Percentiles rank a stretch among this genome's conserved stretches.
These are phyloP conservation scores for Chloroclysta siterata DNA, from an alignment of 2,888 invertebrate genomes.

Conservation along the genomic window DNA sequence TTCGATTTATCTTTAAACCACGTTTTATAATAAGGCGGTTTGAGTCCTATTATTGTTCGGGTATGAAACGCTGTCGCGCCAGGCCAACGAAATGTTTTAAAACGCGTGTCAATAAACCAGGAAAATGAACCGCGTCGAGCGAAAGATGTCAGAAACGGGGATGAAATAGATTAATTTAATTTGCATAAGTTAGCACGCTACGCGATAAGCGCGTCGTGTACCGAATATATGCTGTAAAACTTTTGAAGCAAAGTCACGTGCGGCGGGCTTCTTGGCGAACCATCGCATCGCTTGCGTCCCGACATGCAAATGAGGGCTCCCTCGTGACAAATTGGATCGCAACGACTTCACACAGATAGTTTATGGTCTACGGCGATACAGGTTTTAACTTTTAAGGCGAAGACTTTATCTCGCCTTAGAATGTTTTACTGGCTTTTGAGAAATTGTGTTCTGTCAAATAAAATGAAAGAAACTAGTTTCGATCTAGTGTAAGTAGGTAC, in stretches of 20 bases:
- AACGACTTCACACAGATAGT: slow-evolving; percentile 49
- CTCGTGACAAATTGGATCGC: slow-evolving; percentile 75
- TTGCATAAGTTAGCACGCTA: slow-evolving; percentile 80
- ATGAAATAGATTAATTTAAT: slow-evolving; percentile 82
- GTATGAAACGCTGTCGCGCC: no score
- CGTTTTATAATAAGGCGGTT: no score
- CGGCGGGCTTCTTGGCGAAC: slow-evolving; percentile 38
- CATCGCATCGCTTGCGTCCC: slow-evolving; percentile 48
- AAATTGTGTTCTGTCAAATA: neutral
- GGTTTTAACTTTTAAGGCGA: slow-evolving; percentile 33
- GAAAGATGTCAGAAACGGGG: slow-evolving; percentile 60
- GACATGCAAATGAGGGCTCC: slow-evolving; percentile 70
- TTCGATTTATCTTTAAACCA: no score
- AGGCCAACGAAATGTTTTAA: neutral
- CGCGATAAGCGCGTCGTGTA: slow-evolving; percentile 63
- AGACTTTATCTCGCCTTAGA: neutral
- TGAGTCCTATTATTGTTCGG: no score
- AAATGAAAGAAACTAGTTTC: no score
- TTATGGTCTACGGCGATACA: slow-evolving; percentile 52
- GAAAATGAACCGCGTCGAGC: neutral
- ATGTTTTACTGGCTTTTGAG: neutral
- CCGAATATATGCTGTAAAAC: slow-evolving; percentile 61
- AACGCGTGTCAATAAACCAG: neutral
- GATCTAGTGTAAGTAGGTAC: no score
- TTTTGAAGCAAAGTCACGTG: slow-evolving; percentile 64